Evolutionary conservation across 2,113 vertebrate species (phyloP), one percentile per base, ranked within the genome.

Genomic region (Cebus imitator): DNA sequence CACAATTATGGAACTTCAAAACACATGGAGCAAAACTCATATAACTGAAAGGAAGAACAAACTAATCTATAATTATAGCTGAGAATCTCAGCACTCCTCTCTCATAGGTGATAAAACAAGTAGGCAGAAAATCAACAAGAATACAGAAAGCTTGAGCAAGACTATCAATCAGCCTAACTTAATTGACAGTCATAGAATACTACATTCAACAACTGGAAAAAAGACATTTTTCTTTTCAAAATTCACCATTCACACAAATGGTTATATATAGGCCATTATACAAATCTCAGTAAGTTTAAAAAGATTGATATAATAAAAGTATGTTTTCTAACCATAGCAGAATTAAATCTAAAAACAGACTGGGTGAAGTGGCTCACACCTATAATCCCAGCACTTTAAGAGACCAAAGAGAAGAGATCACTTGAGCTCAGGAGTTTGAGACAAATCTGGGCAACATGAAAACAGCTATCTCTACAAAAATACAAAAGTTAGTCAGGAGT

Each of bases 31-130:
- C 11, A 92, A 92, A 96, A 95, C 48, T 79, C 61, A 88, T 18
- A 95, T 37, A 89, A 95, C 43, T 66, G 58, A 95, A 95, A 89
- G 45, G 27, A 87, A 3, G 11, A 64, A 79, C 27, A 85, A n/a
- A 73, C 17, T 87, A 91, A 88, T 58, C 32, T 61, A 27, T 70
- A 85, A 72, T 79, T 80, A 90, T 9, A 85, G 50, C 30, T 90
- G 61, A 90, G 85, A 79, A 92, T 73, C 43, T 89, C 35, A 79
- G 48, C 75, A 73, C 2, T 87, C n/a, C 35, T 70, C 35, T 58
- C 80, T 82, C 50, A 82, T 40, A 90, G 37, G 32, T 87, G 87
- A 82, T 90, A 82, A 93, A 93, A 95, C 40, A 82, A 93, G 23
- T 37, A 91, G 40, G 37, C 10, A 82, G 37, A 82, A 95, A 90